These are phyloP conservation scores for Steatornis caripensis DNA, from an alignment of 2,113 vertebrate genomes.

Conservation along the genomic window DNA sequence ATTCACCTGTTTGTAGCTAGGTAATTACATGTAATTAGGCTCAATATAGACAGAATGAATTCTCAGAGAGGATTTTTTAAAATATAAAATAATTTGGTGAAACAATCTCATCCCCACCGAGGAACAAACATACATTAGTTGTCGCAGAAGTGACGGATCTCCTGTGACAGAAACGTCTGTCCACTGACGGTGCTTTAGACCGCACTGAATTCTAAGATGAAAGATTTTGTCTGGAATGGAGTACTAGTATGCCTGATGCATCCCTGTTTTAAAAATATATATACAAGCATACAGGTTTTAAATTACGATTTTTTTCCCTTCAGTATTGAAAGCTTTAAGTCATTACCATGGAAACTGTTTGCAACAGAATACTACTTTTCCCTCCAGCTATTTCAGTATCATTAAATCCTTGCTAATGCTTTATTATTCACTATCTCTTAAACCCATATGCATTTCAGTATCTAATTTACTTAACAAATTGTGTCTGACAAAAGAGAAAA, in stretches of 20 bases:
- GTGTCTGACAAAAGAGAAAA: conserved; percentile 61
- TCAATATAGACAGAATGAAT: background rate
- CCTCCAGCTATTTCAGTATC: conserved; percentile 58
- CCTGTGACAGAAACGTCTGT: background rate
- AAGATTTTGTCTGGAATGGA: background rate
- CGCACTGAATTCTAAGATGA: background rate
- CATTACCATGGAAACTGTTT: conserved; percentile 74
- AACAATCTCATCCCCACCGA: background rate
- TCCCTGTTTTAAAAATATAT: background rate
- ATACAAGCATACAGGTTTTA: conserved; percentile 19
- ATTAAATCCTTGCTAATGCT: conserved; percentile 69
- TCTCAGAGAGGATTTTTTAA: background rate
- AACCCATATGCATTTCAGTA: conserved; percentile 48
- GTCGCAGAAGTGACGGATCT: background rate
- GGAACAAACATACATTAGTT: background rate
- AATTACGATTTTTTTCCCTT: conserved; percentile 24
- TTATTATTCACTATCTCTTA: conserved; percentile 64
- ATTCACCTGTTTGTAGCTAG: background rate
- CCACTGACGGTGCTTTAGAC: background rate
- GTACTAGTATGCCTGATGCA: background rate
- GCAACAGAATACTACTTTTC: conserved; percentile 52
- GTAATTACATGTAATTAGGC: background rate
- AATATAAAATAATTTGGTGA: background rate
- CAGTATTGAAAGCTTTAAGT: conserved; percentile 52
- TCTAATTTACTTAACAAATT: conserved; percentile 72